Evolutionary conservation across 2,888 invertebrate species (phyloP).

Genomic region (Cordilura impudica): DNA sequence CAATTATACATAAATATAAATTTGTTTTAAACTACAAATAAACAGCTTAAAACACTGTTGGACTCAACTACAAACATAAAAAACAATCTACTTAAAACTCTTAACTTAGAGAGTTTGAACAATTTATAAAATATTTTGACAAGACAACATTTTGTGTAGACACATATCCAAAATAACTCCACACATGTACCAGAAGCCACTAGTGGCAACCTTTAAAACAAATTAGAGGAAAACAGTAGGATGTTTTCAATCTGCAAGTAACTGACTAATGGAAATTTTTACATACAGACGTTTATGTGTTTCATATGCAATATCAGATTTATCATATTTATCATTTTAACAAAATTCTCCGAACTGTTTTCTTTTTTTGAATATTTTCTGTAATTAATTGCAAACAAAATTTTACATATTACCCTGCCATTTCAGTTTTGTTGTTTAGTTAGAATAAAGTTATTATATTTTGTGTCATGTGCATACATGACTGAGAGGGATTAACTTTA

Average conservation of each 20-base stretch:
- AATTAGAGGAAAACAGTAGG: neutral
- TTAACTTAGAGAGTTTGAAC: neutral
- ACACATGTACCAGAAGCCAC: neutral
- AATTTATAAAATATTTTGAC: neutral
- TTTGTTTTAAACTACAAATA: neutral
- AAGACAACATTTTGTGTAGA: conserved; percentile 1
- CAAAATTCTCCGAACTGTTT: neutral
- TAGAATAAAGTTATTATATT: conserved; percentile 33
- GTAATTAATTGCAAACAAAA: neutral
- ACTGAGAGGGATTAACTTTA: conserved; percentile 25
- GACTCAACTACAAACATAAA: neutral
- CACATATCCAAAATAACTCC: neutral
- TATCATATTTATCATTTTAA: neutral
- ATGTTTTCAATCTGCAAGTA: neutral
- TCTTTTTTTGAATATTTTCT: neutral
- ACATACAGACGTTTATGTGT: too few species aligned
- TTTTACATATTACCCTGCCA: too few species aligned
- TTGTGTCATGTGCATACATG: conserved; percentile 43
- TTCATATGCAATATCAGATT: neutral
- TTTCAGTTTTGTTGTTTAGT: neutral
- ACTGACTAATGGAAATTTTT: neutral
- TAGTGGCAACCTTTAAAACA: neutral
- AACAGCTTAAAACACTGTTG: neutral
- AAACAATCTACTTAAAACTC: conserved; percentile 5
- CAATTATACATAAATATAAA: conserved; percentile 5